phyloP scores from a whole-genome alignment of 2,113 vertebrate species.

The Aegotheles bennettii region DNA sequence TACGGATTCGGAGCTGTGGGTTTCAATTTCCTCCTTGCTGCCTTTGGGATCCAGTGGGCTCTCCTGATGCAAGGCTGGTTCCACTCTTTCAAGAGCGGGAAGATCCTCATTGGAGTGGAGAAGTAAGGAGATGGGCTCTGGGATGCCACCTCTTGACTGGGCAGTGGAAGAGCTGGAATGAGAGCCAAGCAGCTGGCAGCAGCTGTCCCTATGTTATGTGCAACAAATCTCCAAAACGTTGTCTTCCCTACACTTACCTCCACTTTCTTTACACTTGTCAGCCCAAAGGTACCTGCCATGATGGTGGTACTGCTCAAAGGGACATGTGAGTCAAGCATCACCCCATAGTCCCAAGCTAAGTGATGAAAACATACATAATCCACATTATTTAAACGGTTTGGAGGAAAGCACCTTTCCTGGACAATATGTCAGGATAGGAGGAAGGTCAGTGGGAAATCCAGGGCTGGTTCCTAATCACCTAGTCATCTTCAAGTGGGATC shows the following conservation, averaged over 20 bases:
- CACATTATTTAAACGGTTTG: not conserved
- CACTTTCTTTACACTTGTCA: not conserved
- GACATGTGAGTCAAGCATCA: not conserved
- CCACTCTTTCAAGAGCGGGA: constrained; percentile 74
- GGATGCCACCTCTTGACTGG: not conserved
- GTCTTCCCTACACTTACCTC: not conserved
- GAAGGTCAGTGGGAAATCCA: not conserved
- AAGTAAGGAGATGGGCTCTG: constrained; percentile 71
- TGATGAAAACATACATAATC: not conserved
- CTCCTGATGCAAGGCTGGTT: constrained; percentile 98
- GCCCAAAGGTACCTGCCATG: not conserved
- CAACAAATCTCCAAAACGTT: not conserved
- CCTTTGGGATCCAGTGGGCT: constrained; percentile 96
- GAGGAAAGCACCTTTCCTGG: not conserved
- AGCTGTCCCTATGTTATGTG: not conserved
- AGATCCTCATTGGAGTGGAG: constrained; percentile 84
- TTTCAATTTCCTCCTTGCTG: constrained; percentile 93
- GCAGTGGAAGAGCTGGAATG: not conserved
- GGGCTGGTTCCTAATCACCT: not conserved
- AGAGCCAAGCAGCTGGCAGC: not conserved
- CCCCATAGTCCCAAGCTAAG: not conserved
- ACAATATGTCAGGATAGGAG: not conserved
- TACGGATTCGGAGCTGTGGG: constrained; percentile 89
- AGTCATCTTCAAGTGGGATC: not conserved
- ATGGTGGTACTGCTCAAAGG: not conserved